Base-by-base conservation (phyloP, 2,888 invertebrate genomes). In the Julus scandinavius region DNA sequence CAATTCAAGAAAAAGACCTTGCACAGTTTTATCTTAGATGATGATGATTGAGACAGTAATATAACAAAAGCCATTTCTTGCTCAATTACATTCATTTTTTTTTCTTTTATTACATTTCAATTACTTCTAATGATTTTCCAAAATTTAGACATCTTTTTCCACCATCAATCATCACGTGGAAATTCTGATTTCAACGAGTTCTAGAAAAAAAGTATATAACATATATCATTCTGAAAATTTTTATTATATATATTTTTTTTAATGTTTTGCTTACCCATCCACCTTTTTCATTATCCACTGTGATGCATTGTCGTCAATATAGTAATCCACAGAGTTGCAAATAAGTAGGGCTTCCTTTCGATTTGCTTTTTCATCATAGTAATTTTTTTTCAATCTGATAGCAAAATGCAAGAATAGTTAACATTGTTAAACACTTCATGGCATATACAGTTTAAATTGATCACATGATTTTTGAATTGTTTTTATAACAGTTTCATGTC, bases 341-440 rank as follows among this genome's bases (percentile, higher is more conserved):
- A 63, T 63, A 63, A 63, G 20, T 63, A 63, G n/a, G n/a, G n/a
- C 63, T 63, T 20, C 17, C 2, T n/a, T 63, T 63, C 63, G 2
- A 63, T n/a, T 63, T 63, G 63, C n/a, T n/a, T n/a, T 63, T 63
- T 63, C n/a, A 17, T 63, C 63, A n/a, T n/a, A n/a, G 7, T 63
- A 63, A n/a, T n/a, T 2, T n/a, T 3, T 72, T 45, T 72, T 29
- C 20, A 20, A 63, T 20, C n/a, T 63, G 20, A 63, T 63, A 63
- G 4, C 72, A 72, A 72, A 72, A 29, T 72, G 72, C 72, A 9
- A 72, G 11, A 29, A 72, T 6, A 5, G 72, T 29, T 72, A 72
- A 72, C 72, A 72, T 72, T 72, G 29, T 72, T 29, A 29, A 72
- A 72, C 29, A 29, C 72, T 72, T 72, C 29, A 29, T 29, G 72